Evolutionary conservation across 2,113 vertebrate genomes (phyloP), one percentile per base, ranked within the genome.

Genomic region (Platysteira castanea): DNA sequence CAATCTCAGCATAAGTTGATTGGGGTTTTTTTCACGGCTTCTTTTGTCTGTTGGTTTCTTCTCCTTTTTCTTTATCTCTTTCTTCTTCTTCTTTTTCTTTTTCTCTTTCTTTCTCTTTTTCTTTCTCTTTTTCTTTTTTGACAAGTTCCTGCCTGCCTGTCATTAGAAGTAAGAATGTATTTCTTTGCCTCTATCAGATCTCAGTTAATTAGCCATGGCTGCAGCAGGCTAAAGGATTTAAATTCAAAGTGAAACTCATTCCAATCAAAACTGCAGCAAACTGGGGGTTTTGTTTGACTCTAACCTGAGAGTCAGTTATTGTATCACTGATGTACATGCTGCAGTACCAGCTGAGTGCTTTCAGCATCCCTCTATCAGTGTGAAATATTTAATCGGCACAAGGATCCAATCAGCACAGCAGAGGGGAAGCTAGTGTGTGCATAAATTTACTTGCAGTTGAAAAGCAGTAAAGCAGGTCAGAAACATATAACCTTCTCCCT

Each of bases 381-480:
- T 94, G 96, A 96, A 96, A 96, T 95, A 93, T 96, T 97, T 96
- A 95, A 97, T 95, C 77, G 53, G 95, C 87, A 57, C 86, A 63
- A 91, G 90, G 86, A 96, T 94, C 96, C 95, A 97, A 91, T 96
- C 96, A 94, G 96, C 86, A 61, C 70, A 93, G 87, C 92, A 81
- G 88, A 97, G 87, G 94, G 91, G 94, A 91, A 93, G 92, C 84
- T 33, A 42, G 81, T 10, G 44, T 54, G 89, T 84, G 93, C 90
- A 91, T 95, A 96, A 78, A 97, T 97, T 97, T 94, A 94, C 89
- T 97, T 80, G 74, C 89, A 90, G 85, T 57, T 85, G 95, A 94
- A 97, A 96, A 96, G 93, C 95, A 95, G 89, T 90, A 97, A 96
- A 95, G 92, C 87, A 86, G 94, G 89, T 96, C 95, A 93, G 87